phyloP scores from a whole-genome alignment of 2,797 vertebrate genomes.

The Columba guinea region DNA sequence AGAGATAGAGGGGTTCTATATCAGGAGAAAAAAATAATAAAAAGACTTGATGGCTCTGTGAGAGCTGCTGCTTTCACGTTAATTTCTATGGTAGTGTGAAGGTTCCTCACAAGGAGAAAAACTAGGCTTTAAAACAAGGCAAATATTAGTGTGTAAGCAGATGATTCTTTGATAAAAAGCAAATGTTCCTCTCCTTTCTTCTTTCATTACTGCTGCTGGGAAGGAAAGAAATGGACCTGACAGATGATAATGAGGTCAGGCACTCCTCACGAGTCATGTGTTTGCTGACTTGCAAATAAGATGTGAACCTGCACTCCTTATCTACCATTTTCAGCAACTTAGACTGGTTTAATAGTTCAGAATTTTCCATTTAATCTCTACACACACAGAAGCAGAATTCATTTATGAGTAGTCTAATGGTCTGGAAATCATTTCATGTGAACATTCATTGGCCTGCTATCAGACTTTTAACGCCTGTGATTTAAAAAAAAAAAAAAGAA shows the following conservation, averaged over 20 bases:
- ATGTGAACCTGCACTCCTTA: background rate
- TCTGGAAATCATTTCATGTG: background rate
- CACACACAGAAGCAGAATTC: background rate
- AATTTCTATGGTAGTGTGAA: slow-evolving; percentile 44
- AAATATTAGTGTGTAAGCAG: background rate
- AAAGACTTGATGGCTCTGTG: slow-evolving; percentile 38
- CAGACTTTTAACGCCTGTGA: background rate
- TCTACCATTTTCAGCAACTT: background rate
- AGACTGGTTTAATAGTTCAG: background rate
- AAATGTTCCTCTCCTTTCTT: background rate
- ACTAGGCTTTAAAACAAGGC: background rate
- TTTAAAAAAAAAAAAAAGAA: background rate
- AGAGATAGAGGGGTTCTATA: slow-evolving; percentile 31
- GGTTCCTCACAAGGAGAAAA: slow-evolving; percentile 41
- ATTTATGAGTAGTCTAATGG: background rate
- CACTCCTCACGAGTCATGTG: background rate
- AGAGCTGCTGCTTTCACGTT: slow-evolving; percentile 35
- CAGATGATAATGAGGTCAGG: background rate
- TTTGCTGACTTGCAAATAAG: slow-evolving; percentile 22
- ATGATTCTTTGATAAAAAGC: slow-evolving; percentile 3
- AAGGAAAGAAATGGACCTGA: background rate
- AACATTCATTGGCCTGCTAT: background rate
- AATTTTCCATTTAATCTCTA: background rate
- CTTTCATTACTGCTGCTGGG: background rate
- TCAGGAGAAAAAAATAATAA: slow-evolving; percentile 35